Evolutionary conservation across 1,140 invertebrate genomes (phyloP).

Genomic region (Aphelinus certus): DNA sequence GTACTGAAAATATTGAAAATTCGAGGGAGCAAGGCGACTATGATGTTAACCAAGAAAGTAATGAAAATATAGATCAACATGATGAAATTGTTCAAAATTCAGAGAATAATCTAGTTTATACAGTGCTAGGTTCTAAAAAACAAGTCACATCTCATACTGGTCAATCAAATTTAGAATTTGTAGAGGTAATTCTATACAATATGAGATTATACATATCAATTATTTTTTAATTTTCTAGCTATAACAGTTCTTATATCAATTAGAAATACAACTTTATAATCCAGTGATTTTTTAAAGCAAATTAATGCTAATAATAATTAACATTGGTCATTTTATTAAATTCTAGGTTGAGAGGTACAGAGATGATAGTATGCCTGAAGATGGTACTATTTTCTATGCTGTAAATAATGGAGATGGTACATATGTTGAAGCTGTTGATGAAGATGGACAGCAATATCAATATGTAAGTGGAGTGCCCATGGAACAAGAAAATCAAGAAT

Average conservation of each 20-base stretch:
- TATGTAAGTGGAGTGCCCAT: constrained; percentile 40
- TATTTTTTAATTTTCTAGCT: constrained; percentile 20
- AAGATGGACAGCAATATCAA: constrained; percentile 56
- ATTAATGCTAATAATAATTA: background rate
- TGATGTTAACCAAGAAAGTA: constrained; percentile 42
- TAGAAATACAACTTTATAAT: background rate
- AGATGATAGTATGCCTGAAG: constrained; percentile 54
- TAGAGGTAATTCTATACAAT: too few species aligned
- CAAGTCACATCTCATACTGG: constrained; percentile 47
- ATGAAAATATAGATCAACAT: constrained; percentile 42
- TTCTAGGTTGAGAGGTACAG: constrained; percentile 56
- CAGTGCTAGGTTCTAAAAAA: constrained; percentile 62
- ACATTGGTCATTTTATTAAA: background rate
- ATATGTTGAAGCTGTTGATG: constrained; percentile 55
- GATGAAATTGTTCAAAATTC: constrained; percentile 59
- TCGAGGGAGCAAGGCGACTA: constrained; percentile 41
- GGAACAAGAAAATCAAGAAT: constrained; percentile 55
- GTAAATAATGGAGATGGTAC: constrained; percentile 59
- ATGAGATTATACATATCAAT: background rate
- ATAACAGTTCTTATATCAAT: too few species aligned
- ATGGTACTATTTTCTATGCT: constrained; percentile 62
- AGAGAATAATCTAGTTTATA: constrained; percentile 62
- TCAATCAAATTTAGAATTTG: constrained; percentile 45
- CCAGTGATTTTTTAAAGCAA: background rate
- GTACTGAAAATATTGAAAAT: constrained; percentile 32